phyloP scores from a whole-genome alignment of 2,113 vertebrate genomes.

The Damaliscus lunatus region DNA sequence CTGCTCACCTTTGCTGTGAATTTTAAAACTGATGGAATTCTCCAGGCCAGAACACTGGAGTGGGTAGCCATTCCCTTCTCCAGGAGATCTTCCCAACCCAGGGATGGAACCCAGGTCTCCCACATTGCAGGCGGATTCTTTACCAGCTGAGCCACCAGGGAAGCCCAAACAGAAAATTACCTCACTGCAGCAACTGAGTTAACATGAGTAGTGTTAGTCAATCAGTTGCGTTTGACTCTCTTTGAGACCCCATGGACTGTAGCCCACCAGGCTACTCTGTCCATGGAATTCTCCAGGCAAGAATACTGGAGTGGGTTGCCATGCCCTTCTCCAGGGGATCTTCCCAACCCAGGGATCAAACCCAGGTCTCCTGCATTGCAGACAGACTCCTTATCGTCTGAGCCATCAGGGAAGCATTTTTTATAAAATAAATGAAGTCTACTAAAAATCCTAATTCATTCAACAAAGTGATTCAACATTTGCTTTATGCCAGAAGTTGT shows the following conservation, averaged over 20 bases:
- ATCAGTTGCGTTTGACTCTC: background rate
- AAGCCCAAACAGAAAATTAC: background rate
- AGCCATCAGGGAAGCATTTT: background rate
- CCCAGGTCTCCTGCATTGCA: background rate
- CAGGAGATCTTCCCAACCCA: background rate
- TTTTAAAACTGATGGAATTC: background rate
- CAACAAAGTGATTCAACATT: background rate
- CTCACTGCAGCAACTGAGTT: background rate
- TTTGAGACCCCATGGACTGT: background rate
- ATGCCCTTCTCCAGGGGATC: background rate
- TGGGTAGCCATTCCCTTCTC: background rate
- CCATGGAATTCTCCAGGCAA: background rate
- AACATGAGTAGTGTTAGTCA: background rate
- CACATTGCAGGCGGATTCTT: background rate
- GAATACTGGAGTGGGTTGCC: background rate
- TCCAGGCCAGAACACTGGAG: background rate
- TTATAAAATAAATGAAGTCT: background rate
- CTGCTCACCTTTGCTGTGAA: background rate
- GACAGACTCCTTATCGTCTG: background rate
- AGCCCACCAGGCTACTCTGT: rapidly evolving
- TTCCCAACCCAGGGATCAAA: background rate
- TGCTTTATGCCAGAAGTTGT: background rate
- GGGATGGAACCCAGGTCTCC: background rate
- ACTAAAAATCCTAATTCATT: background rate
- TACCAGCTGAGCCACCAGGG: background rate